Base-by-base conservation (phyloP, 2,797 vertebrate genomes). In the Kryptopterus vitreolus region DNA sequence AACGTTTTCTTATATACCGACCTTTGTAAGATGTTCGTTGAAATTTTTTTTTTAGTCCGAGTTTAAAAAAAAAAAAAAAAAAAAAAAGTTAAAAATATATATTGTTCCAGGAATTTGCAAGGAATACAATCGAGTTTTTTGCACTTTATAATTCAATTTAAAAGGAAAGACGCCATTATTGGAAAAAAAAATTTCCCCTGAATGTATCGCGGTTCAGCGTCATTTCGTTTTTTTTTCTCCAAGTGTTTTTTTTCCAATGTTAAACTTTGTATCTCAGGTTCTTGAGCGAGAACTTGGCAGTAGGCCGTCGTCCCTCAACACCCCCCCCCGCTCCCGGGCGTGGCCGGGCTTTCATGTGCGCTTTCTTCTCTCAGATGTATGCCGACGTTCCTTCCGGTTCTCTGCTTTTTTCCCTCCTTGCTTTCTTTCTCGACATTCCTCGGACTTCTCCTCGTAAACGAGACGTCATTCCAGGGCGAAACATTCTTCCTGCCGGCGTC, bases 41-140 rank as follows among this genome's bases (percentile, higher is more conserved):
- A 92, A 92, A 90, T 92, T 90, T 91, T 22, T 53, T 15, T 53
- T 53, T 18, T 3, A 16, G 7, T 18, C 52, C 20, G 4, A 53
- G 6, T 18, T 18, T 3, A 18, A 18, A 52, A 52, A 18, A 52
- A 52, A 52, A 52, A 52, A 1, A 9, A 10, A 10, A 10, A 43
- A 52, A 86, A 84, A 86, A 86, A 83, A 86, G 87, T 82, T 35
- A 84, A 80, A 73, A 81, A 87, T 90, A 89, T 88, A n/a, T n/a
- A n/a, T n/a, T n/a, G 89, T 91, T 91, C 92, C 93, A 93, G 93
- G 92, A 93, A 93, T 89, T 94, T 94, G 92, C 93, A 93, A 86
- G 85, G 82, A 93, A 93, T 93, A 93, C 92, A 94, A 94, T 94
- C 92, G 92, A 92, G 89, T 93, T 92, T 93, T 92, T 93, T 92